Evolutionary conservation across 1,140 invertebrate genomes (phyloP), one percentile per base, ranked within the genome.

Genomic region (Neodiprion pinetum): DNA sequence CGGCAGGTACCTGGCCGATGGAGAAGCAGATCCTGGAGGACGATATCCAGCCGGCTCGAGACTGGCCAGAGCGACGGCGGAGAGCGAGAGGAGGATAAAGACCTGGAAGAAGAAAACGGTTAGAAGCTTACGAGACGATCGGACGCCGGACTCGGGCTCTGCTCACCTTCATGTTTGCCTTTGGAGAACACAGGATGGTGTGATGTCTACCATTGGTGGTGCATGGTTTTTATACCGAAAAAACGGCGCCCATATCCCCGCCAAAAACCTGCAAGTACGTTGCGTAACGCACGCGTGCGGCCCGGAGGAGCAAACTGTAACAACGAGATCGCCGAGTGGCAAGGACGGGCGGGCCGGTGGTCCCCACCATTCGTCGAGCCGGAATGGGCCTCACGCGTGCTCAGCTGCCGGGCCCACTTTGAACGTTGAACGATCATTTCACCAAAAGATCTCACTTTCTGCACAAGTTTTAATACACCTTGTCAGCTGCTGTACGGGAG

Each of bases 31-130:
- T 49, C 77, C 76, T 48, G 81, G 81, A 23, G 79, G 74, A 40
- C 72, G 77, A 74, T 84, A 85, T 12, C 80, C 80, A 1, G 74
- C 69, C 14, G 84, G 84, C 67, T 85, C 82, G 50, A 85, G 73
- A 68, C 84, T 85, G 4, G 70, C 82, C 40, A 76, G 49, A 9
- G 77, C 75, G 68, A 76, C 67, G 7, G 77, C 65, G 9, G 71
- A 8, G 10, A 81, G 23, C 28, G 78, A 80, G 0, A 85, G 69
- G 21, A 79, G 75, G 17, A 83, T 69, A 14, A 83, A 17, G 23
- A 75, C 70, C 81, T 82, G 72, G 11, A 67, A 75, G 65, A 74
- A 40, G 67, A 14, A 28, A 1, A 68, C 7, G 61, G 28, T 40
- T 40, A 40, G 28, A 3, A n/a, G 17, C 67, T 73, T 4, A 14